phyloP scores from a whole-genome alignment of 2,113 vertebrate species.

The Hippotragus niger region DNA sequence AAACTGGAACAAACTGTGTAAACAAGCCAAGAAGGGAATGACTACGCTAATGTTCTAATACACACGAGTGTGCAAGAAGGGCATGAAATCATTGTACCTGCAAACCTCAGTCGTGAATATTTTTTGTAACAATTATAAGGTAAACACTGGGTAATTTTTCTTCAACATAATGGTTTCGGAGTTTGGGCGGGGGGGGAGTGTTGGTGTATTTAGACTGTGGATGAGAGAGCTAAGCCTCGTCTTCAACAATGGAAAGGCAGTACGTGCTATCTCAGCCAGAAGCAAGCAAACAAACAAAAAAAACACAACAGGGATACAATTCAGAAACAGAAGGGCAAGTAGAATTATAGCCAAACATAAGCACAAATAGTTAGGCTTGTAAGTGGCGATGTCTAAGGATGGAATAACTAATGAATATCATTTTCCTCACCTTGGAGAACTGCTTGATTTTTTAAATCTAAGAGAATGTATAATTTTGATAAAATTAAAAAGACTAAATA shows the following conservation, averaged over 20 bases:
- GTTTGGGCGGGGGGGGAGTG: too few species aligned
- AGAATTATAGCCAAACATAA: too few species aligned
- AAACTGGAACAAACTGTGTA: not conserved
- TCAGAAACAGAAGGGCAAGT: not conserved
- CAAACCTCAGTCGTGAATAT: accelerated
- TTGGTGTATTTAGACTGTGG: not conserved
- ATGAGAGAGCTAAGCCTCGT: not conserved
- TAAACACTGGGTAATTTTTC: not conserved
- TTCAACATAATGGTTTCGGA: not conserved
- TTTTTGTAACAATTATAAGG: not conserved
- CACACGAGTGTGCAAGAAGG: not conserved
- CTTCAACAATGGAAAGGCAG: not conserved
- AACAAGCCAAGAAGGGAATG: too few species aligned
- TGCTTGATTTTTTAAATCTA: not conserved
- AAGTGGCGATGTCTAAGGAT: not conserved
- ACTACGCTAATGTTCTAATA: accelerated
- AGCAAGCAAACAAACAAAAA: not conserved
- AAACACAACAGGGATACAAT: accelerated
- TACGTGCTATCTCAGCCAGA: not conserved
- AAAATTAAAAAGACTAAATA: not conserved
- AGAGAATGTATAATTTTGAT: not conserved
- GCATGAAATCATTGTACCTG: accelerated
- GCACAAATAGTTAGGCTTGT: not conserved
- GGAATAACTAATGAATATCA: accelerated
- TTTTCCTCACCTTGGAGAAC: not conserved